Base-by-base conservation (phyloP, 2,888 invertebrate genomes). In the Polymixis lichenea region DNA sequence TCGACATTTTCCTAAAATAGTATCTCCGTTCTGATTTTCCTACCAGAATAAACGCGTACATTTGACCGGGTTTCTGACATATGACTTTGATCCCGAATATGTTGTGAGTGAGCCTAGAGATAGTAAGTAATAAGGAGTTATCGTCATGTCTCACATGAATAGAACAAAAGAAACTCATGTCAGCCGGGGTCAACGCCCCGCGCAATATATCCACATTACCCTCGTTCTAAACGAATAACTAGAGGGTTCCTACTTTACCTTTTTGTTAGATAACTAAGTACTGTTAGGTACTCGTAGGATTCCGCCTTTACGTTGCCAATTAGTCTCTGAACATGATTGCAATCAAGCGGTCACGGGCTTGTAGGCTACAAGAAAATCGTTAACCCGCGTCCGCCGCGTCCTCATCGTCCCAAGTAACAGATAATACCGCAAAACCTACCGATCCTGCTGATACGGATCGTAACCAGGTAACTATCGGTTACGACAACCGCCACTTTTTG, bases 381-480 rank as follows among this genome's bases (percentile, higher is more conserved):
- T 71, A 67, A 13, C 64, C 60, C 60, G 19, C 53, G 15, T 9
- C 28, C 28, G 32, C 32, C 68, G 19, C 55, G 25, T 28, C 22
- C 61, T 15, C 62, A 25, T 22, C 32, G 43, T 25, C 58, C 46
- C 43, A 11, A 53, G 25, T 56, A 46, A 32, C 70, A 25, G 62
- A 60, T 74, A 61, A 9, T 13, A 28, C 22, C 46, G 43, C 77
- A 22, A 58, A 32, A 9, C 64, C 64, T 19, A 0, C 51, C 65
- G 67, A 51, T 17, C 56, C 22, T 25, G 15, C 66, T 32, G 67
- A 78, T 60, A 71, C 11, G 51, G 38, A 58, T 70, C 69, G 69
- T 51, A 64, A 53, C 68, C 75, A 72, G 83, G 71, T 70, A 66
- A 80, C 76, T 79, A 79, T 72, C 72, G 28, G 68, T 61, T 43